Percentiles rank a stretch among this genome's conserved stretches.
These are phyloP conservation scores for Asarcornis scutulata DNA, from an alignment of 2,113 vertebrate species.

Conservation along the genomic window DNA sequence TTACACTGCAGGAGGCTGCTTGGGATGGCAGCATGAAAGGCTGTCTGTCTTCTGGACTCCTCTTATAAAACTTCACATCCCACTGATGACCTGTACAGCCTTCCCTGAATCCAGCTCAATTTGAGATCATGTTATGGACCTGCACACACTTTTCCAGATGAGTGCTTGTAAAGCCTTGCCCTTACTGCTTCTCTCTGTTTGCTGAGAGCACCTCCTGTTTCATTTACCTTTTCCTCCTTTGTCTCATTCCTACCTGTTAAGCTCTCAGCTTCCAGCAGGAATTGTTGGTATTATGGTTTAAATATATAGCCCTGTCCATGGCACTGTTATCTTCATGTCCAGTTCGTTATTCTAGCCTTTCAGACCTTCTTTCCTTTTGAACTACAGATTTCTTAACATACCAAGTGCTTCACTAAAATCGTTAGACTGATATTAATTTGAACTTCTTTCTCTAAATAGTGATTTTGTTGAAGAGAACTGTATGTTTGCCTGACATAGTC, in stretches of 20 bases:
- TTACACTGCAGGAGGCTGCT: no score
- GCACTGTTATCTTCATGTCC: not conserved
- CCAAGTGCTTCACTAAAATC: not conserved
- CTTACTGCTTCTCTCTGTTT: not conserved
- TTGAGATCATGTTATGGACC: not conserved
- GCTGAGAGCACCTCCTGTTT: no score
- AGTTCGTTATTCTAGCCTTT: not conserved
- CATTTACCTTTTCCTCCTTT: not conserved
- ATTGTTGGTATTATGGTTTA: not conserved
- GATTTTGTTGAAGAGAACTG: not conserved
- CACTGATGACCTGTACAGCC: not conserved
- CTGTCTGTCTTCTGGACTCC: not conserved
- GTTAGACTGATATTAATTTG: not conserved
- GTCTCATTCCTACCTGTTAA: not conserved
- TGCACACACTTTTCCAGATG: not conserved
- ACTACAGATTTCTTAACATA: not conserved
- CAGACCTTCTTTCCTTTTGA: not conserved
- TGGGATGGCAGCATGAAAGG: not conserved
- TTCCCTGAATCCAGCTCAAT: not conserved
- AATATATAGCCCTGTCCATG: not conserved
- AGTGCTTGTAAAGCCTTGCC: not conserved
- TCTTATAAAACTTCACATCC: not conserved
- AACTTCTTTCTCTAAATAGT: not conserved
- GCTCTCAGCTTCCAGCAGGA: not conserved
- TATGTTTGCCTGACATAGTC: not conserved